phyloP scores from a whole-genome alignment of 2,888 invertebrate species.

The Esperia sulphurella region DNA sequence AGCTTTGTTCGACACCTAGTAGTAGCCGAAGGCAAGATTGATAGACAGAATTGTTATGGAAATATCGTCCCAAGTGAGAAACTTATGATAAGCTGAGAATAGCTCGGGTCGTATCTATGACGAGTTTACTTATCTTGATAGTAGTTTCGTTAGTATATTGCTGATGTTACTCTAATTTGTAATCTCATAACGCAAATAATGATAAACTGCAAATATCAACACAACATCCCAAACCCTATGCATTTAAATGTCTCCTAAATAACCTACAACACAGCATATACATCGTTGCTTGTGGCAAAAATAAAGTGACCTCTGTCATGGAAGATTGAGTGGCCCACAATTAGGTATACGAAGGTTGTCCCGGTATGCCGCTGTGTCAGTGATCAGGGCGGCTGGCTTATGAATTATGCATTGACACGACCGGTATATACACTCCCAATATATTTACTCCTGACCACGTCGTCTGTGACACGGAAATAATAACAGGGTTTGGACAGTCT shows the following conservation, averaged over 20 bases:
- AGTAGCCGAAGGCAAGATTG: no score
- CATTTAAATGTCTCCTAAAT: not conserved
- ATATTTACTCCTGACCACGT: conserved; percentile 54
- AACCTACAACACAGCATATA: not conserved
- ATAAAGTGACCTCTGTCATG: conserved; percentile 6
- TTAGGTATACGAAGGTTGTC: conserved; percentile 41
- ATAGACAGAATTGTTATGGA: no score
- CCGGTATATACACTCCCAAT: conserved; percentile 32
- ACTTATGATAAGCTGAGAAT: no score
- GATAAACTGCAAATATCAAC: no score
- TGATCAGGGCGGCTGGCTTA: conserved; percentile 46
- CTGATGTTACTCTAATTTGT: no score
- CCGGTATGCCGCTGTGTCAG: conserved; percentile 35
- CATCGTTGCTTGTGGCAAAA: not conserved
- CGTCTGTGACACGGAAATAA: conserved; percentile 41
- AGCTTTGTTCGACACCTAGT: no score
- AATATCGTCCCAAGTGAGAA: no score
- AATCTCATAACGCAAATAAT: no score
- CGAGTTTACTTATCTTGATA: no score
- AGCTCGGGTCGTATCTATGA: no score
- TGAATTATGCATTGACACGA: conserved; percentile 60
- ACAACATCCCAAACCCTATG: not conserved
- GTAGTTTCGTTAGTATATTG: no score
- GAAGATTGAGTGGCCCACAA: conserved; percentile 47
- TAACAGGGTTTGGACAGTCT: conserved; percentile 24